Evolutionary conservation across 2,888 invertebrate genomes (phyloP).

Genomic region (Pyrgus malvae): DNA sequence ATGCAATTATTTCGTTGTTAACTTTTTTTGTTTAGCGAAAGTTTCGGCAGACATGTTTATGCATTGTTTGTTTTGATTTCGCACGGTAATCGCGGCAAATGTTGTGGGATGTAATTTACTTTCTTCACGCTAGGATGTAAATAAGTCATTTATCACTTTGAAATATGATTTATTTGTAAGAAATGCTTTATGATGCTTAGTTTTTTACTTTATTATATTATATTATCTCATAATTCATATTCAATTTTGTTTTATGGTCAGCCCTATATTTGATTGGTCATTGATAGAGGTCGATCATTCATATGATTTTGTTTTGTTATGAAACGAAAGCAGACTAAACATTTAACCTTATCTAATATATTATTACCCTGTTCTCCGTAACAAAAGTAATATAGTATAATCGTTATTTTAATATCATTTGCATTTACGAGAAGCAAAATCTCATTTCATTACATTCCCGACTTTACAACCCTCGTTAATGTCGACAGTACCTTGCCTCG

Average conservation of each 20-base stretch:
- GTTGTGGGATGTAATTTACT: conserved; percentile 40
- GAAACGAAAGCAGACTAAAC: too few relatives aligned
- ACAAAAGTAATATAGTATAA: neutral
- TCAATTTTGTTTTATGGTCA: neutral
- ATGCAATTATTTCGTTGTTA: conserved; percentile 27
- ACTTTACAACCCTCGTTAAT: conserved; percentile 12
- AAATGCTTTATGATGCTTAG: conserved; percentile 2
- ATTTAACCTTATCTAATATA: too few relatives aligned
- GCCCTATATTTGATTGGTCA: too few relatives aligned
- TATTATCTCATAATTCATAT: too few relatives aligned
- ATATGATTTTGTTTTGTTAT: too few relatives aligned
- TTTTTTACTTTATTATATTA: neutral
- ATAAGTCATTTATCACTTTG: conserved; percentile 49
- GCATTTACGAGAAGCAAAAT: conserved; percentile 33
- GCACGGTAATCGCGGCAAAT: conserved; percentile 48
- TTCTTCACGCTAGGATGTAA: conserved; percentile 47
- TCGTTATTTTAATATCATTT: conserved; percentile 26
- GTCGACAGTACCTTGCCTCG: conserved; percentile 24
- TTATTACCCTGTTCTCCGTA: too few relatives aligned
- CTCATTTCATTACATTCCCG: conserved; percentile 15
- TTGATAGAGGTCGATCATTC: too few relatives aligned
- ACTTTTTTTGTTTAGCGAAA: conserved; percentile 41
- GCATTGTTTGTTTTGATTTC: conserved; percentile 50
- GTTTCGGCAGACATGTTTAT: conserved; percentile 40
- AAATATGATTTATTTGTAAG: conserved; percentile 17